These are phyloP conservation scores for Dimorphilus gyrociliatus DNA, from an alignment of 2,888 invertebrate genomes.

Conservation along the genomic window DNA sequence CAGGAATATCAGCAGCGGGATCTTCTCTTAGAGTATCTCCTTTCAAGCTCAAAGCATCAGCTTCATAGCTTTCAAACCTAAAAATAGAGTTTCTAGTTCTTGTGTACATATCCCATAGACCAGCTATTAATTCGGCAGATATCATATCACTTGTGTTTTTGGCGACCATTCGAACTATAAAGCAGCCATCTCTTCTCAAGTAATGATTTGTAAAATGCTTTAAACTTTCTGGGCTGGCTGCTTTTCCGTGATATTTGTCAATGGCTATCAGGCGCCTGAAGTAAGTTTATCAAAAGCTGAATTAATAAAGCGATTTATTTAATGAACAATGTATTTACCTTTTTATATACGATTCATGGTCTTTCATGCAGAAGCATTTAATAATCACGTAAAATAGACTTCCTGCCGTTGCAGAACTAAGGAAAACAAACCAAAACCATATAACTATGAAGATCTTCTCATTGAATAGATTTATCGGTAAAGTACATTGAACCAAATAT, in stretches of 20 bases:
- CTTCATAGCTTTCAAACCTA: too few species aligned
- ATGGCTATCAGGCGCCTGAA: too few species aligned
- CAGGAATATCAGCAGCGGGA: too few species aligned
- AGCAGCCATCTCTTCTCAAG: constrained; percentile 11
- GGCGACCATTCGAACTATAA: constrained; percentile 11
- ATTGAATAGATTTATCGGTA: constrained; percentile 19
- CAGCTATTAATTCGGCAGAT: constrained; percentile 11
- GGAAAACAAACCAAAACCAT: constrained; percentile 42
- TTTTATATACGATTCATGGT: constrained; percentile 7
- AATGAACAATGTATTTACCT: constrained; percentile 5
- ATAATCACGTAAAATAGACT: constrained; percentile 37
- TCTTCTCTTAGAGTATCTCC: too few species aligned
- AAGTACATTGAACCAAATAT: constrained; percentile 35
- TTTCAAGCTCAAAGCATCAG: too few species aligned
- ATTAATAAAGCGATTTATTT: too few species aligned
- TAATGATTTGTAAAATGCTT: too few species aligned
- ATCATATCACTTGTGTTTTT: constrained; percentile 13
- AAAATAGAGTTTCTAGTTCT: too few species aligned
- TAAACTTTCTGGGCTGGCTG: too few species aligned
- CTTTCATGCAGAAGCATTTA: constrained; percentile 6
- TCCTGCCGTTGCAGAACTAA: constrained; percentile 33
- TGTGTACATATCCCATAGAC: constrained; percentile 9
- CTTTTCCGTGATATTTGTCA: too few species aligned
- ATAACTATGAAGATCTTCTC: constrained; percentile 38
- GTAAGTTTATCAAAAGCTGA: too few species aligned